phyloP scores from a whole-genome alignment of 2,113 vertebrate genomes.

The Ia io region DNA sequence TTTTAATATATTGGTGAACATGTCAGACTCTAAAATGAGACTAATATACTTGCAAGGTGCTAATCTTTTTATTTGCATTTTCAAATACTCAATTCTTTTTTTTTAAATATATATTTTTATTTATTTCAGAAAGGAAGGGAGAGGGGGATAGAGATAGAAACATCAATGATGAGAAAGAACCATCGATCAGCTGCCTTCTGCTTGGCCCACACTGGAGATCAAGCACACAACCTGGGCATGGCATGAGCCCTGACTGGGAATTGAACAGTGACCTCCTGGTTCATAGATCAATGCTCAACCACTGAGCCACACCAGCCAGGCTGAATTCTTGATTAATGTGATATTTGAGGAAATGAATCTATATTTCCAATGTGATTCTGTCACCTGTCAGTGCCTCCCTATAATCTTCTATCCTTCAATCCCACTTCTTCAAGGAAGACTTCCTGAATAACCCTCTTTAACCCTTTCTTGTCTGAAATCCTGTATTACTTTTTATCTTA shows the following conservation, averaged over 20 bases:
- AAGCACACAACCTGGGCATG: too few species aligned
- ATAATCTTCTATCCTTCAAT: background rate
- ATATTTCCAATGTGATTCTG: background rate
- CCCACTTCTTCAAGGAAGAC: background rate
- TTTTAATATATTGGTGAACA: background rate
- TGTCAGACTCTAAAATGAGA: constrained; percentile 24
- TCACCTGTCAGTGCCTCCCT: background rate
- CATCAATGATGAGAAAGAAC: too few species aligned
- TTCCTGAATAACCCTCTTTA: background rate
- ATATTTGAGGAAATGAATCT: background rate
- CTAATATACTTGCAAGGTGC: background rate
- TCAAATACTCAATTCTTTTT: background rate
- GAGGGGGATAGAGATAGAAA: too few species aligned
- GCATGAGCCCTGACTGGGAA: too few species aligned
- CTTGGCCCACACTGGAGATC: too few species aligned
- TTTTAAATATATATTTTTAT: too few species aligned
- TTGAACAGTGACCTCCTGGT: too few species aligned
- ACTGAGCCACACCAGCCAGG: too few species aligned
- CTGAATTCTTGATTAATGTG: background rate
- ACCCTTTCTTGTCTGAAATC: background rate
- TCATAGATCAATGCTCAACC: too few species aligned
- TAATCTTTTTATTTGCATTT: background rate
- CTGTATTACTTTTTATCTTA: background rate
- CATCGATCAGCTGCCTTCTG: too few species aligned
- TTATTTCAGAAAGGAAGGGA: too few species aligned